Evolutionary conservation across 2,797 vertebrate species (phyloP).

Genomic region (Enteromius afrohamiltoni): DNA sequence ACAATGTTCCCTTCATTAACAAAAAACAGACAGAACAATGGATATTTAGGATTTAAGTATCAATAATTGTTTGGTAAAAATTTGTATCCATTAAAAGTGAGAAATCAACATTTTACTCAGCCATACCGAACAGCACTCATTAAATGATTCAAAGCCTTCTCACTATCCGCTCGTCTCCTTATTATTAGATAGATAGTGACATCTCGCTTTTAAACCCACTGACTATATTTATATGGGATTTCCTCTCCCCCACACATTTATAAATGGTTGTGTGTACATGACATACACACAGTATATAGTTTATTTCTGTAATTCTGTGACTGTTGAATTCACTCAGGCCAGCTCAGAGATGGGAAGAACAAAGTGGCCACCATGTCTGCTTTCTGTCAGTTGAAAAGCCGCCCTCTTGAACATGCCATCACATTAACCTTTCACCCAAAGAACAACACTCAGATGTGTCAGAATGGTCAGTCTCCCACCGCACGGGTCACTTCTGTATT

Average conservation of each 20-base stretch:
- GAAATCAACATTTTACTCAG: no score
- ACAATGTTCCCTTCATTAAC: no score
- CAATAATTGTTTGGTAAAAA: no score
- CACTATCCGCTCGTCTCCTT: not conserved
- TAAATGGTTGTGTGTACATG: not conserved
- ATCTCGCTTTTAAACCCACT: constrained; percentile 1
- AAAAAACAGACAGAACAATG: no score
- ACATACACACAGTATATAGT: not conserved
- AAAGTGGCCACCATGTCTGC: constrained; percentile 30
- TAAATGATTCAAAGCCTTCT: not conserved
- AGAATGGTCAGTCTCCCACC: not conserved
- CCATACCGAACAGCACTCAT: not conserved
- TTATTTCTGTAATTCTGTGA: constrained; percentile 1
- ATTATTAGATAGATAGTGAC: not conserved
- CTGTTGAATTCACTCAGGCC: constrained; percentile 15
- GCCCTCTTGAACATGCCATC: constrained; percentile 47
- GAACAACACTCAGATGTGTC: constrained; percentile 38
- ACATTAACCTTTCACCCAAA: constrained; percentile 49
- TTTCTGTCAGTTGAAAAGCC: constrained; percentile 25
- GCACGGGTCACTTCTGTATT: constrained; percentile 56
- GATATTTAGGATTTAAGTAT: no score
- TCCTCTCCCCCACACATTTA: not conserved
- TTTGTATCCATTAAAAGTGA: no score
- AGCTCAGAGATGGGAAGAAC: constrained; percentile 11
- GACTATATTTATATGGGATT: not conserved